Evolutionary conservation across 1,140 invertebrate genomes (phyloP), one percentile per base, ranked within the genome.

Genomic region (Rhyzopertha dominica): DNA sequence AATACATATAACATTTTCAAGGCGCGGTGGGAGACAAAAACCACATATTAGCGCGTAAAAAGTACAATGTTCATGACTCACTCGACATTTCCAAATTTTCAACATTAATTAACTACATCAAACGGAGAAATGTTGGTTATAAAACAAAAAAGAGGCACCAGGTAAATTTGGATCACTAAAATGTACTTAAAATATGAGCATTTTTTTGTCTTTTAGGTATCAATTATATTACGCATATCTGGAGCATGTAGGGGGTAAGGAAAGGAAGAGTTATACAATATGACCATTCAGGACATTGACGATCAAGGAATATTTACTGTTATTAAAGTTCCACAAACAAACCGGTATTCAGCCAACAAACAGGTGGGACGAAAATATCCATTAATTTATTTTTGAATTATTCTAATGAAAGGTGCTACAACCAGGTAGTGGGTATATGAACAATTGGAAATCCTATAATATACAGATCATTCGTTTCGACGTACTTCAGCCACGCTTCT

Each of bases 381-480:
- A n/a, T n/a, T 18, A 5, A 17, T 42, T 61, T 62, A 44, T 59
- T 58, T 42, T 12, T 62, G 24, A 45, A 51, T 26, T 61, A 56
- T 31, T 28, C 28, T 22, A 44, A 52, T 32, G 49, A 46, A 16
- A 61, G 55, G 44, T 63, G 59, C 54, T 47, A 31, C 19, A 37
- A 26, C 25, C 48, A 54, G 23, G 23, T 32, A 12, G 47, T 59
- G 13, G 56, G 49, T 3, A 51, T 38, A 36, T 47, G 59, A 39
- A 59, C 48, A 28, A 30, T 57, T 30, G 49, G 42, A 13, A 40
- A 19, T 28, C 19, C 16, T 13, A 9, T n/a, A 39, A 39, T 63
- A 59, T 32, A 60, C 60, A 22, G 61, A 61, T 13, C 56, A 65
- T 28, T 49, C 41, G 17, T 61, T 61, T 40, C 48, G 53, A n/a